Evolutionary conservation across 53 echinoderm and acorn worm genomes (phyloP).

Genomic region (Echinarachnius parma): DNA sequence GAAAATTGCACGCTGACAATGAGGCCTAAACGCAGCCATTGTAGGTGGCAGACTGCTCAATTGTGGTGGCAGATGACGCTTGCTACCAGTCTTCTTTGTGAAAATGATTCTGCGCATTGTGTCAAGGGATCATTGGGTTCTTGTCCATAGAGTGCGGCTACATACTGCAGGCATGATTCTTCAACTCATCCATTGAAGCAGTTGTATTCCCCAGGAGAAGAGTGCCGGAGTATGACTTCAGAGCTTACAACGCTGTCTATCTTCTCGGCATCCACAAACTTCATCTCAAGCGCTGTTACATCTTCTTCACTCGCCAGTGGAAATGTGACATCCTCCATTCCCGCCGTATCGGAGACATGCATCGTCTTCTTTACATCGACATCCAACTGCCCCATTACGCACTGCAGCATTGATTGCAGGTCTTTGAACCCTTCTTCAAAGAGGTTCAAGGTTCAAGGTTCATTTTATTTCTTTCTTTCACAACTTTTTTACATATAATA

Average conservation of each 20-base stretch:
- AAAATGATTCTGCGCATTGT: background rate
- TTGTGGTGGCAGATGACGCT: constrained; percentile 3
- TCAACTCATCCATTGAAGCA: constrained; percentile 4
- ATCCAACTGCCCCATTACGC: too few species aligned
- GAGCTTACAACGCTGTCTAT: constrained; percentile 9
- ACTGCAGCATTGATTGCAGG: too few species aligned
- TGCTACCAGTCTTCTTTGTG: background rate
- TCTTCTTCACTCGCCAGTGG: too few species aligned
- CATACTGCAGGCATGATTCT: background rate
- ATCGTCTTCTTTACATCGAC: too few species aligned
- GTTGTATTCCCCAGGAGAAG: constrained; percentile 21
- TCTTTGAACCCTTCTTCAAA: too few species aligned
- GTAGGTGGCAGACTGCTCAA: constrained; percentile 3
- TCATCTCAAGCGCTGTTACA: too few species aligned
- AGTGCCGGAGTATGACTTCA: constrained; percentile 5
- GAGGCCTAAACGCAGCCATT: constrained; percentile 11
- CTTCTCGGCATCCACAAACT: too few species aligned
- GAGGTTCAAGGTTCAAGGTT: too few species aligned
- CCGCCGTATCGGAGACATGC: too few species aligned
- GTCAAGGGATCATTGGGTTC: background rate
- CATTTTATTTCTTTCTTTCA: too few species aligned
- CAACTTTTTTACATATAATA: too few species aligned
- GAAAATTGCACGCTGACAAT: constrained; percentile 8
- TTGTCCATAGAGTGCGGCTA: background rate
- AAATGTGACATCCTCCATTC: too few species aligned